Percentiles rank a stretch among this genome's conserved stretches.
Conservation (phyloP, 2,113 vertebrate genomes). For the Phainopepla nitens region DNA sequence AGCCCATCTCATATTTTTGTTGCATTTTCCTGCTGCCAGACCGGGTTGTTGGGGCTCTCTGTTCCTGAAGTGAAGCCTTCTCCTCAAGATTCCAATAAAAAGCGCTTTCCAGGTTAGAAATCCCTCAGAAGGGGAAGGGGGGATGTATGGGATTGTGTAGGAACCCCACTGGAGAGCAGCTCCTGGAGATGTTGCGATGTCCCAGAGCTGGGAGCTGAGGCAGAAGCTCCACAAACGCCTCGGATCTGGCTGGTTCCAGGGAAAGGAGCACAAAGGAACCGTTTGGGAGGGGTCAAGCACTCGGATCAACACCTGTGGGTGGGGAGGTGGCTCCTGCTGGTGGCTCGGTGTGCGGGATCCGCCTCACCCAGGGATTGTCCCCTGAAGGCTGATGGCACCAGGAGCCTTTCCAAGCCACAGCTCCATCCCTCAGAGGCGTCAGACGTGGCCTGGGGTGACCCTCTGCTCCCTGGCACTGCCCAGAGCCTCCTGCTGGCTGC, state of each 20-base stretch:
- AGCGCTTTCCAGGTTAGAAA: background rate
- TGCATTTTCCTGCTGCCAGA: background rate
- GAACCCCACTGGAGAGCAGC: background rate
- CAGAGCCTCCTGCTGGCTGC: background rate
- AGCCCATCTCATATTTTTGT: background rate
- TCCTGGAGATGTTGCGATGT: background rate
- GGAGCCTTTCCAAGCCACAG: background rate
- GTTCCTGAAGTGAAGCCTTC: background rate
- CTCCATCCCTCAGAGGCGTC: background rate
- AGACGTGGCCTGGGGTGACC: background rate
- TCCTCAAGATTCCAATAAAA: background rate
- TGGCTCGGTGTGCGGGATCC: fast-evolving
- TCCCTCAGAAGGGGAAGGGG: background rate
- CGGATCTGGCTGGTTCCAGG: fast-evolving
- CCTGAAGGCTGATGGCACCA: background rate
- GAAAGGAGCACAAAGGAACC: background rate
- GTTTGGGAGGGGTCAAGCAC: background rate
- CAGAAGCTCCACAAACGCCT: background rate
- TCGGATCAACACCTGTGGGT: background rate
- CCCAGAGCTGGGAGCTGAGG: background rate
- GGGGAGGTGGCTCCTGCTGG: background rate
- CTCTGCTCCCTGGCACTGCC: background rate
- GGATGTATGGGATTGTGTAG: background rate
- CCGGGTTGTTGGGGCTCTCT: background rate
- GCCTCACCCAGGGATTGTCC: fast-evolving